Percentiles rank a stretch among this genome's conserved stretches.
Evolutionary conservation across 2,113 vertebrate species (phyloP).

Genomic region (Oreochromis aureus): DNA sequence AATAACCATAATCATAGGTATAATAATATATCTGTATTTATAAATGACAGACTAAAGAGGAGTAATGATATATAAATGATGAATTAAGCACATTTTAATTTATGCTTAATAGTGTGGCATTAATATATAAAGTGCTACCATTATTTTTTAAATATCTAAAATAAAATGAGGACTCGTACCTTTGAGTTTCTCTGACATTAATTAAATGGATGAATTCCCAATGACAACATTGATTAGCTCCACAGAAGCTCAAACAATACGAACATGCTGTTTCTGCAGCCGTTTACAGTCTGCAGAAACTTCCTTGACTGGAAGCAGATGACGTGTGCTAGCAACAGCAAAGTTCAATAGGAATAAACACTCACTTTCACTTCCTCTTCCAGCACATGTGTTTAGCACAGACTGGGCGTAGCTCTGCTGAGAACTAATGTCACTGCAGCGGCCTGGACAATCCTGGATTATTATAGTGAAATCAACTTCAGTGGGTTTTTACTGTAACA

Average conservation of each 20-base stretch:
- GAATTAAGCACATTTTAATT: fast-evolving
- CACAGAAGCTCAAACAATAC: fast-evolving
- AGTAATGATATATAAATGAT: fast-evolving
- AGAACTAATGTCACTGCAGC: fast-evolving
- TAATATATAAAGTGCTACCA: neutral
- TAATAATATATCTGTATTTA: neutral
- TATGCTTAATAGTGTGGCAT: neutral
- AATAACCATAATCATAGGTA: fast-evolving
- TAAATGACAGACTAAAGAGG: fast-evolving
- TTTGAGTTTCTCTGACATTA: fast-evolving
- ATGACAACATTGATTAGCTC: fast-evolving
- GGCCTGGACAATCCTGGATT: fast-evolving
- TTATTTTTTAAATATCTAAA: neutral
- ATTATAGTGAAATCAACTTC: fast-evolving
- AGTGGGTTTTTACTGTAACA: neutral
- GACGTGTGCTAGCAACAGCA: neutral
- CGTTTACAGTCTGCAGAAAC: neutral
- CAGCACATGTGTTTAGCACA: fast-evolving
- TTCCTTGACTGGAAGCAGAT: neutral
- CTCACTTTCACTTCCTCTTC: neutral
- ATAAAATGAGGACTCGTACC: fast-evolving
- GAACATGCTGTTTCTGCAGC: fast-evolving
- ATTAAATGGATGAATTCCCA: neutral
- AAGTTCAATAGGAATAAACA: neutral
- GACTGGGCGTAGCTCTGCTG: fast-evolving